phyloP scores from a whole-genome alignment of 2,113 vertebrate genomes.

The Pelobates fuscus region DNA sequence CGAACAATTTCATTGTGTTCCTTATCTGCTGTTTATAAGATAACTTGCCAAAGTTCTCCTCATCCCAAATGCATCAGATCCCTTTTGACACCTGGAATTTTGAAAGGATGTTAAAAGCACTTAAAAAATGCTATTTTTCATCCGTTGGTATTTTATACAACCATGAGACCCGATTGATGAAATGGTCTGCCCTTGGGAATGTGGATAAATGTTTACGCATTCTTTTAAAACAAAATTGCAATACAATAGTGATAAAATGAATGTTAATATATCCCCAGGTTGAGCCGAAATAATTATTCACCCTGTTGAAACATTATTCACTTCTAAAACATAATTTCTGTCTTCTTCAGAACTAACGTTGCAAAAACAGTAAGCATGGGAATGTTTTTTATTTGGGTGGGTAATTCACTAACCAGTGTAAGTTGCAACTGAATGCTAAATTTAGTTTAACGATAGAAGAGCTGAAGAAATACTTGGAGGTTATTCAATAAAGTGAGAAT shows the following conservation, averaged over 20 bases:
- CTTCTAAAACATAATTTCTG: too few species aligned
- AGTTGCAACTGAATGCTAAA: too few species aligned
- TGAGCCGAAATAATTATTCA: too few species aligned
- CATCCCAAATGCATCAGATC: constrained; percentile 38
- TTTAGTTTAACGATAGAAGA: too few species aligned
- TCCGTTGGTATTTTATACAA: constrained; percentile 43
- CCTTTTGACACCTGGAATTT: constrained; percentile 45
- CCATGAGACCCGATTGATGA: constrained; percentile 26
- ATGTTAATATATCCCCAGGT: too few species aligned
- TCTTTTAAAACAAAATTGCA: constrained; percentile 25
- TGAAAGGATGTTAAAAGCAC: constrained; percentile 47
- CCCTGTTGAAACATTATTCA: too few species aligned
- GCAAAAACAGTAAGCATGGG: too few species aligned
- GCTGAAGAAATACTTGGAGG: too few species aligned
- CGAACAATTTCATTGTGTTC: constrained; percentile 43
- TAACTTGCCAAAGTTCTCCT: constrained; percentile 34
- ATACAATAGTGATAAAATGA: constrained; percentile 33
- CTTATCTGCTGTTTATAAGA: constrained; percentile 49
- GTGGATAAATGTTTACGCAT: constrained; percentile 30
- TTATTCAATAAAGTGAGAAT: too few species aligned
- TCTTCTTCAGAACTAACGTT: too few species aligned
- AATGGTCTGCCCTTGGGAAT: constrained; percentile 27
- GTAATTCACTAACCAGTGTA: too few species aligned
- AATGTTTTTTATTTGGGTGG: too few species aligned
- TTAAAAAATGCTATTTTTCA: constrained; percentile 44